A percentile compares a stretch with the other conserved stretches of the same genome.
These are phyloP conservation scores for Eubasilissa regina DNA, from an alignment of 1,140 invertebrate species.

Conservation along the genomic window DNA sequence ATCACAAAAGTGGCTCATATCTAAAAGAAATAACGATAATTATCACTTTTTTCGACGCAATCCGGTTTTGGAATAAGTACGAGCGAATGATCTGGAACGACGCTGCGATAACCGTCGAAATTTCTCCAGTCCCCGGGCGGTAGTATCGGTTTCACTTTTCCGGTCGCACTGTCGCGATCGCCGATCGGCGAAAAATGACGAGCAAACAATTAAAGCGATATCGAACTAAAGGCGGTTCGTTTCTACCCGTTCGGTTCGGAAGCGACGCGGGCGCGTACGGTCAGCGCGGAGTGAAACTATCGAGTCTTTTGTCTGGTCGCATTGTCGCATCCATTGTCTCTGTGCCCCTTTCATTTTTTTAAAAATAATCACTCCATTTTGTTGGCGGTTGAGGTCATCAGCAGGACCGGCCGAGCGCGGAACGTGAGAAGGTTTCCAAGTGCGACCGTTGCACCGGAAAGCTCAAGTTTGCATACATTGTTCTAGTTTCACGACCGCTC, in stretches of 20 bases:
- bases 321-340: conserved; percentile 36
- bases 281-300: conserved; percentile 28
- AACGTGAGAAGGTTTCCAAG: conserved; percentile 36
- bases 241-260: background rate
- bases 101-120: background rate
- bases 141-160: conserved; percentile 29
- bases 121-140: conserved; percentile 27
- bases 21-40: background rate
- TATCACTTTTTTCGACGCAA: conserved; percentile 1
- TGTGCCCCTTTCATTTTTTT: conserved; percentile 33
- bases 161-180: conserved; percentile 1
- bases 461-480: conserved; percentile 25
- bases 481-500: conserved; percentile 19
- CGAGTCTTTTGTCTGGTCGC: conserved; percentile 4
- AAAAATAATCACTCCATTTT: conserved; percentile 22
- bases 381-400: conserved; percentile 30
- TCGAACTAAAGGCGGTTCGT: too few species aligned
- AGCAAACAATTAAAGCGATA: conserved; percentile 21
- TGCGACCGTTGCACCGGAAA: conserved; percentile 25
- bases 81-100: conserved; percentile 37
- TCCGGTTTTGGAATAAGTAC: conserved; percentile 17
- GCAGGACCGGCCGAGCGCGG: conserved; percentile 12
- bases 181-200: background rate
- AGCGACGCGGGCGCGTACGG: background rate
- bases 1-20: conserved; percentile 26